Evolutionary conservation across 2,113 vertebrate genomes (phyloP).

Genomic region (Corythoichthys haematopterus): DNA sequence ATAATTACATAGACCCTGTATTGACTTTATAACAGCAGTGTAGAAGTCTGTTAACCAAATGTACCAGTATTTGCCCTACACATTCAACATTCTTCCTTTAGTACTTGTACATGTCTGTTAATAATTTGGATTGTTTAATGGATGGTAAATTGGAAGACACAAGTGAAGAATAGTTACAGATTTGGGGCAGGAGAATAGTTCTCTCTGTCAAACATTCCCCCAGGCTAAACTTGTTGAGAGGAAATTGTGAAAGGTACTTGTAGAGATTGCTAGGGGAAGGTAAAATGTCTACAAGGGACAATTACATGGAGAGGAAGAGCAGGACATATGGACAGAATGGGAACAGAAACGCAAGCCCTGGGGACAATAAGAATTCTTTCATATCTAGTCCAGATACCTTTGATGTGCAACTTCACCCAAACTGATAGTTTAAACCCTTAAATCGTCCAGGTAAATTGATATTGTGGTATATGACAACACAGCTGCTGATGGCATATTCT

Average conservation of each 20-base stretch:
- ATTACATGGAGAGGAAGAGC: not conserved
- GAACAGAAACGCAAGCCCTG: slow-evolving; percentile 7
- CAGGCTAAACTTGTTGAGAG: slow-evolving; percentile 7
- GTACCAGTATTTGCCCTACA: no score
- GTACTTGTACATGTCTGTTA: no score
- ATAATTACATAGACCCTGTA: no score
- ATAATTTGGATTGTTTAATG: not conserved
- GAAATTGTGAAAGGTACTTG: slow-evolving; percentile 4
- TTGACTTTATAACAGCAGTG: no score
- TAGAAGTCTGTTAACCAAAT: no score
- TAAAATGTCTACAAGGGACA: slow-evolving; percentile 10
- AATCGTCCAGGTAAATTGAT: slow-evolving; percentile 36
- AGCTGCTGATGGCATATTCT: slow-evolving; percentile 14
- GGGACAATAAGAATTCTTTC: slow-evolving; percentile 28
- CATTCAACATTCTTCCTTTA: no score
- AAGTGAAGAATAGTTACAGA: not conserved
- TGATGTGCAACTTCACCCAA: slow-evolving; percentile 37
- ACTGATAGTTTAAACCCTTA: slow-evolving; percentile 36
- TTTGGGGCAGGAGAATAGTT: not conserved
- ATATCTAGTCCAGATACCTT: slow-evolving; percentile 38
- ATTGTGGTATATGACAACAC: slow-evolving; percentile 20
- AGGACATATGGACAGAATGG: slow-evolving; percentile 4
- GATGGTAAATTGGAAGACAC: no score
- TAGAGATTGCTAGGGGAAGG: not conserved
- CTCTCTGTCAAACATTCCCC: not conserved